Percentiles rank a stretch among this genome's conserved stretches.
These are phyloP conservation scores for Leptatherina wallacei DNA, from an alignment of 2,797 vertebrate species.

Conservation along the genomic window DNA sequence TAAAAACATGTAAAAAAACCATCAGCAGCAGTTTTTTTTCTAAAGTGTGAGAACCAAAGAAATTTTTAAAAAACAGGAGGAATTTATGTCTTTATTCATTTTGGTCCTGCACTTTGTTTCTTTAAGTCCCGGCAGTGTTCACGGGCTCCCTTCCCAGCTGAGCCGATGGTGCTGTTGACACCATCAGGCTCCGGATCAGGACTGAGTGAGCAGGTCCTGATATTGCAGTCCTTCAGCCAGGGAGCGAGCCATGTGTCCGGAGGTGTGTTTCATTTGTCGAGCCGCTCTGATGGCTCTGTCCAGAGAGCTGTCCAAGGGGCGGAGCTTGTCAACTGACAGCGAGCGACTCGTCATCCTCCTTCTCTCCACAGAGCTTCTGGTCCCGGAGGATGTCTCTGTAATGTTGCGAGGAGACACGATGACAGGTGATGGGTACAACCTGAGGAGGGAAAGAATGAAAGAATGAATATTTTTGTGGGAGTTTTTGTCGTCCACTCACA, in stretches of 20 bases:
- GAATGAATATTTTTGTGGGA: not conserved
- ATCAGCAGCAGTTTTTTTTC: not conserved
- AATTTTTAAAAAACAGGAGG: not conserved
- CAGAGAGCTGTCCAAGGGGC: slow-evolving; percentile 79
- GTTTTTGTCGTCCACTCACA: too few relatives aligned
- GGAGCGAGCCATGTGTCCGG: slow-evolving; percentile 80
- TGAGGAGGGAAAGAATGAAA: slow-evolving; percentile 14
- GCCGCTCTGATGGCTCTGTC: slow-evolving; percentile 83
- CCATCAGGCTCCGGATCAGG: slow-evolving; percentile 53
- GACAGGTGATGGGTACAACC: slow-evolving; percentile 55
- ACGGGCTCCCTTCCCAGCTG: not conserved
- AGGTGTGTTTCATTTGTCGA: slow-evolving; percentile 77
- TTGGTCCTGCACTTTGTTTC: not conserved
- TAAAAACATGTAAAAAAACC: not conserved
- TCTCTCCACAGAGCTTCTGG: slow-evolving; percentile 24
- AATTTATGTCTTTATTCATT: slow-evolving; percentile 31
- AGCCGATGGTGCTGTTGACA: too few relatives aligned
- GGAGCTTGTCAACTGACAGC: slow-evolving; percentile 46
- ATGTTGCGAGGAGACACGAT: slow-evolving; percentile 29
- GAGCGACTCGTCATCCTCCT: slow-evolving; percentile 35
- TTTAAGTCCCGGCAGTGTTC: not conserved
- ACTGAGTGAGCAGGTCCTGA: slow-evolving; percentile 67
- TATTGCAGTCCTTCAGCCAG: slow-evolving; percentile 81
- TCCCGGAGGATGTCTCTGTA: slow-evolving; percentile 3
- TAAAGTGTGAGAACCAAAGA: not conserved